These are phyloP conservation scores for Blomia tropicalis DNA, from an alignment of 2,888 invertebrate genomes.

Conservation along the genomic window DNA sequence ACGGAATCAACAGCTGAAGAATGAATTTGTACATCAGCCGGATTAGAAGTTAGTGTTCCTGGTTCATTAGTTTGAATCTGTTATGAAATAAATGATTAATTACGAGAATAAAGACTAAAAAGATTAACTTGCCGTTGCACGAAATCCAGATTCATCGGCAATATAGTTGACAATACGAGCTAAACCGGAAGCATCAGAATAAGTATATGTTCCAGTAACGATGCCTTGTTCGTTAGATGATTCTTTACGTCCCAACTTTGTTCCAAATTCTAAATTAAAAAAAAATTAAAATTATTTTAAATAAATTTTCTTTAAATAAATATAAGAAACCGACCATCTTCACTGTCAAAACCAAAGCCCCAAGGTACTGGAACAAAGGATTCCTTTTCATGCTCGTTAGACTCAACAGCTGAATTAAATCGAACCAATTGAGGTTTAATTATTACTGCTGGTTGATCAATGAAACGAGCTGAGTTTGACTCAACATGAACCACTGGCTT, in stretches of 20 bases:
- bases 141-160: slow-evolving; percentile 1
- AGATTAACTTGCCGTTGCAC: background rate
- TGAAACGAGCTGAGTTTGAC: too few species aligned
- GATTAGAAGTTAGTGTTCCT: slow-evolving; percentile 1
- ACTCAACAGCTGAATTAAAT: too few species aligned
- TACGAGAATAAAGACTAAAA: background rate
- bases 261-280: background rate
- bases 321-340: background rate
- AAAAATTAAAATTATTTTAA: background rate
- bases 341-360: background rate
- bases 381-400: background rate
- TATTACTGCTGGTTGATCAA: too few species aligned
- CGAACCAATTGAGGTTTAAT: too few species aligned
- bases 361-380: too few species aligned
- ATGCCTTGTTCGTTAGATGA: background rate
- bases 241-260: background rate
- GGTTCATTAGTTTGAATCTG: slow-evolving; percentile 1
- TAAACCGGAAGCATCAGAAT: background rate
- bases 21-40: slow-evolving; percentile 3
- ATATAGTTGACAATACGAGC: background rate
- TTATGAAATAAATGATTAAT: background rate
- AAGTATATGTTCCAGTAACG: background rate
- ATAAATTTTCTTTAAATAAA: background rate
- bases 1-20: background rate
- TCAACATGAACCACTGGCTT: too few species aligned